Evolutionary conservation across 1,140 invertebrate genomes (phyloP), one percentile per base, ranked within the genome.

Genomic region (Mamestra configurata): DNA sequence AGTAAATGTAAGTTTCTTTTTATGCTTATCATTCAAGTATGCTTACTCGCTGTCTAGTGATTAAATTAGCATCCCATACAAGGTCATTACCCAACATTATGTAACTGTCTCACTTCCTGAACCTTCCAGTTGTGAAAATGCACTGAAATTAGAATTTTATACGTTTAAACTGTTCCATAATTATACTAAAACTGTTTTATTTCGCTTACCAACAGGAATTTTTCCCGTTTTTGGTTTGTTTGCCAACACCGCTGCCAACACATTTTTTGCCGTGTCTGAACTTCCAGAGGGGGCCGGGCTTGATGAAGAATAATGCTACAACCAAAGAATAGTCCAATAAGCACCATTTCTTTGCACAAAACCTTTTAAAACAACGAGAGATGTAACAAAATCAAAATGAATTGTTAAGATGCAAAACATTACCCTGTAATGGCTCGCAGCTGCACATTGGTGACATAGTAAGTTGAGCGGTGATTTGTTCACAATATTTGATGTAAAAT

Each of bases 151-250:
- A 24, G 40, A 49, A 51, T 15, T 70, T 15, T 27, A 10, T 70
- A 31, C 3, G 2, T 57, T 18, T 68, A 40, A 55, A 53, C 46
- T 59, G n/a, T 64, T 35, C 27, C 31, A 15, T 18, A 37, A 51
- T 40, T 8, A 22, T 64, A 24, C 22, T 3, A 0, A 53, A 18
- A 53, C 11, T 61, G 15, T 18, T 37, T 66, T 75, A 51, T 64
- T 70, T 15, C 24, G 87, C 93, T 91, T 89, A 95, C 95, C 95
- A 88, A 92, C 89, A 81, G 93, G 92, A 82, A 95, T 94, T 93
- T 95, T 95, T 35, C 91, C 91, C 80, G 90, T 92, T 88, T 95
- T 95, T n/a, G 93, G 93, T 88, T 90, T 93, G 85, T 94, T 95
- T 76, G 90, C 90, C 87, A 95, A 92, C 71, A 95, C 92, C 15